Evolutionary conservation across 2,113 vertebrate genomes (phyloP).

Genomic region (Antechinus flavipes): DNA sequence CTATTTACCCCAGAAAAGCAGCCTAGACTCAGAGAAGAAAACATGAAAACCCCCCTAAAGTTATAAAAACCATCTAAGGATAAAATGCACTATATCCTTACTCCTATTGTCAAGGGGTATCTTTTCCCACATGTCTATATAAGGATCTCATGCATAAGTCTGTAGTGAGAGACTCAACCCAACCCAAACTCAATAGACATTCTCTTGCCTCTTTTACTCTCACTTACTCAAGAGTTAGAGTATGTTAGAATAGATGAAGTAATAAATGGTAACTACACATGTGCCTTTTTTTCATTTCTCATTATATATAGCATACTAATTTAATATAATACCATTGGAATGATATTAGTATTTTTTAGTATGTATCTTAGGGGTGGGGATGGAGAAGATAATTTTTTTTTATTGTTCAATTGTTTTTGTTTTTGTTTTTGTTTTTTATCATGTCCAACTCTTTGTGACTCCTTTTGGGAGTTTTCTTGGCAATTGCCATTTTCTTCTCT

Average conservation of each 20-base stretch:
- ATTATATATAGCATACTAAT: not conserved
- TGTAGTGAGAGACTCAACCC: not conserved
- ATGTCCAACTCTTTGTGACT: not conserved
- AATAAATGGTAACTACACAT: constrained; percentile 31
- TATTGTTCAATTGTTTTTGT: not conserved
- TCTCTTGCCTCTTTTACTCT: not conserved
- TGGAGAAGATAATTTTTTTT: not conserved
- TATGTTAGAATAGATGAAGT: constrained; percentile 24
- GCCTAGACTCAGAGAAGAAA: constrained; percentile 76
- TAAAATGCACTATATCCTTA: constrained; percentile 15
- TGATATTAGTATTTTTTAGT: not conserved
- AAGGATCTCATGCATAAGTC: not conserved
- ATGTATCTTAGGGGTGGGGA: not conserved
- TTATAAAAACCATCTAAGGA: constrained; percentile 41
- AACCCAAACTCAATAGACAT: not conserved
- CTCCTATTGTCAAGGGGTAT: not conserved
- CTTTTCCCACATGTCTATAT: constrained; percentile 25
- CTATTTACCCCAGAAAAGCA: constrained; percentile 80
- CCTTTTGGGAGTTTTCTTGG: not conserved
- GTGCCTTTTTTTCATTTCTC: constrained; percentile 28
- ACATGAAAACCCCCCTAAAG: constrained; percentile 63
- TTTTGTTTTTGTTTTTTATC: not conserved
- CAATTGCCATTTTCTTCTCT: not conserved
- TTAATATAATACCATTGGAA: constrained; percentile 38
- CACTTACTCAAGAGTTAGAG: not conserved